Base-by-base conservation (phyloP, 2,888 invertebrate genomes). In the Boloria selene region DNA sequence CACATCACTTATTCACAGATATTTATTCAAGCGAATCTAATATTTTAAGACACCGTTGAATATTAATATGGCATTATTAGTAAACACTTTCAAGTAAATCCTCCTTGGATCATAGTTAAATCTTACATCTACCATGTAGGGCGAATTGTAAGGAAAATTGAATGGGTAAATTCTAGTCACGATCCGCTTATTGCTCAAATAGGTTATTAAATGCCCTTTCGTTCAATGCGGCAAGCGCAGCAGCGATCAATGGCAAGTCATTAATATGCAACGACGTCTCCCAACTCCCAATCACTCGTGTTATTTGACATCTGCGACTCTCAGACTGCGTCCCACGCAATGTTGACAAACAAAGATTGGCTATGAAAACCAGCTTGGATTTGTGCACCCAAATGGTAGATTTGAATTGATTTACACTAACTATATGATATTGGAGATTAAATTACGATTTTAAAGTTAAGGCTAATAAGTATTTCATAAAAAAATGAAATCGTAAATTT, bases 121-220 rank as follows among this genome's bases (percentile, higher is more conserved):
- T 17, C 22, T 56, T 45, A n/a, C 22, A 45, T 45, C 22, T 18
- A 45, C 16, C n/a, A n/a, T 56, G n/a, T 45, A 22, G 18, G 59
- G 59, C 31, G 17, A 44, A 50, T 14, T 54, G 55, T 64, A 64
- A 70, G 69, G 69, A 72, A 73, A 75, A 76, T 76, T 47, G 74
- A 38, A 38, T 38, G 10, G 59, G 70, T 75, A 74, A 75, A 88
- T 87, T 85, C 87, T 65, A 75, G 69, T 81, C 88, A 83, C 85
- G 81, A 68, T 50, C 18, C 38, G 26, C 26, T 61, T 67, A 69
- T 74, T 76, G 73, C 75, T 73, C 70, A 69, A 74, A 66, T 68
- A 69, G 68, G 61, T 72, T 75, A 73, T 72, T 64, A 71, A 75
- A 75, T 79, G 77, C 78, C 77, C 80, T 78, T 78, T 75, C 31